These are phyloP conservation scores for Baccha elongata DNA, from an alignment of 2,888 invertebrate species.

Conservation along the genomic window DNA sequence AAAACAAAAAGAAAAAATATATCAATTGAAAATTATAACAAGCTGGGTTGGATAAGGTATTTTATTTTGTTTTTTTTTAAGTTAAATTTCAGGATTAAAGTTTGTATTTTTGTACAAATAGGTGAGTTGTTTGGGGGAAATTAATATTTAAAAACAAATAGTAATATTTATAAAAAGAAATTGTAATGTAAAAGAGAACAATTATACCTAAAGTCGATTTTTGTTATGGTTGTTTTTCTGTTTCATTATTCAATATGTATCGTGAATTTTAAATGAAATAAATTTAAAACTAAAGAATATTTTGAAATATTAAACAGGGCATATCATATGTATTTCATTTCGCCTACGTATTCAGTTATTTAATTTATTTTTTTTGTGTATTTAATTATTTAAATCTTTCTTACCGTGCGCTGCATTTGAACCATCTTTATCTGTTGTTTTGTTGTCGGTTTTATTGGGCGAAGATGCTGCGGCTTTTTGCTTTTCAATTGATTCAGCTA, in stretches of 20 bases:
- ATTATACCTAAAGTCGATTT: constrained; percentile 29
- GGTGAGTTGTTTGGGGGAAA: constrained; percentile 39
- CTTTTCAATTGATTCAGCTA: constrained; percentile 59
- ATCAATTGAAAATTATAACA: constrained; percentile 4
- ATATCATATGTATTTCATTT: constrained; percentile 13
- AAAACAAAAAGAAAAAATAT: too few relatives aligned
- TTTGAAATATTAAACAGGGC: constrained; percentile 25
- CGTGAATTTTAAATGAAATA: constrained; percentile 35
- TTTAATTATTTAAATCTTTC: constrained; percentile 55
- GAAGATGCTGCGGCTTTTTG: constrained; percentile 56
- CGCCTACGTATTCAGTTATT: constrained; percentile 38
- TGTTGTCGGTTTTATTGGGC: constrained; percentile 44
- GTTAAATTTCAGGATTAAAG: constrained; percentile 59
- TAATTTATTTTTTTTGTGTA: constrained; percentile 4
- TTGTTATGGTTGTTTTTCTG: constrained; percentile 23
- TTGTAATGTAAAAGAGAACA: constrained; percentile 37
- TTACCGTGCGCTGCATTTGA: constrained; percentile 63
- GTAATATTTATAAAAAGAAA: constrained; percentile 38
- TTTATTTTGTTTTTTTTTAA: constrained; percentile 20
- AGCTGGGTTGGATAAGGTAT: constrained; percentile 22
- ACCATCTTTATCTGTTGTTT: constrained; percentile 46
- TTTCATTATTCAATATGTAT: constrained; percentile 39
- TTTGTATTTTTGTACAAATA: constrained; percentile 71
- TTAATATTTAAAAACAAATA: too few relatives aligned
- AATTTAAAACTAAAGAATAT: constrained; percentile 32